Evolutionary conservation across 2,797 vertebrate genomes (phyloP).

Genomic region (Gobionotothen gibberifrons): DNA sequence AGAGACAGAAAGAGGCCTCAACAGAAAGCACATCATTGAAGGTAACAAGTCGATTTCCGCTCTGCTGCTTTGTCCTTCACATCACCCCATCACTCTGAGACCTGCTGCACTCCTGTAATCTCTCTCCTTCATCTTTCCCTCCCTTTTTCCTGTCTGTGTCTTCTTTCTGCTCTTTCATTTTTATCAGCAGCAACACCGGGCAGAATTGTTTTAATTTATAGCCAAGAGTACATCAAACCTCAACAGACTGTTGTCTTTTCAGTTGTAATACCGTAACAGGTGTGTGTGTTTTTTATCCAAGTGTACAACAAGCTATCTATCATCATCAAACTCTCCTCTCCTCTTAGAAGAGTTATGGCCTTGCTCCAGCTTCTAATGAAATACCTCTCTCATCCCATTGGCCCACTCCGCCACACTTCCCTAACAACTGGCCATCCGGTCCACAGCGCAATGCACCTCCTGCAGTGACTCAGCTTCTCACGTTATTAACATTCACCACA

Average conservation of each 20-base stretch:
- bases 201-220: constrained; percentile 32
- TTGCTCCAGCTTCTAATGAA: constrained; percentile 1
- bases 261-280: constrained; percentile 25
- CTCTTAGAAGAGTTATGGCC: background rate
- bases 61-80: constrained; percentile 62
- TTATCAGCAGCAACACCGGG: constrained; percentile 15
- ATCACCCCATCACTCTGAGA: constrained; percentile 46
- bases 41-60: constrained; percentile 81
- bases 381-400: constrained; percentile 28
- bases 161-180: constrained; percentile 37
- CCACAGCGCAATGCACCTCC: constrained; percentile 70
- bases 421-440: constrained; percentile 35
- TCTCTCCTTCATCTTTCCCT: constrained; percentile 49
- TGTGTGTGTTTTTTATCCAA: constrained; percentile 24
- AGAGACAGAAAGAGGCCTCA: constrained; percentile 96
- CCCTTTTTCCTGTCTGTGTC: constrained; percentile 17
- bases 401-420: background rate
- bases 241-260: constrained; percentile 23
- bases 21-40: constrained; percentile 98
- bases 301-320: background rate
- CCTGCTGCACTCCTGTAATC: constrained; percentile 43
- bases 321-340: background rate
- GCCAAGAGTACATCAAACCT: constrained; percentile 1
- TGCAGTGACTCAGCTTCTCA: constrained; percentile 80
- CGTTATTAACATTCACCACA: constrained; percentile 79